Conservation (phyloP, 2,113 vertebrate species). For the Pao palembangensis region DNA sequence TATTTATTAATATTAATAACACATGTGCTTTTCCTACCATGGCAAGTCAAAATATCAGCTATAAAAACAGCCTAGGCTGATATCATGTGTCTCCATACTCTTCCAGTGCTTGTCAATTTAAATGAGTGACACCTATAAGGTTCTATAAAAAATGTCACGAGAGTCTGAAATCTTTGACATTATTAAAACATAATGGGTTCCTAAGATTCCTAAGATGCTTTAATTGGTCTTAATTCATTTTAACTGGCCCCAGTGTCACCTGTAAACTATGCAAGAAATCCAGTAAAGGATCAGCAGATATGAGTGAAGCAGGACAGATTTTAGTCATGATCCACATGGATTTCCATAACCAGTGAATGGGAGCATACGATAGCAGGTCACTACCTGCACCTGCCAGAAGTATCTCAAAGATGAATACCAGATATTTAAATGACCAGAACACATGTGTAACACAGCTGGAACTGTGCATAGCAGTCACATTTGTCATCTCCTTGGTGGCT, state of each 20-base stretch:
- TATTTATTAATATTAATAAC: neutral
- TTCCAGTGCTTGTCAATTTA: slow-evolving; percentile 1
- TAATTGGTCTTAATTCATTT: neutral
- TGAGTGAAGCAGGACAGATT: neutral
- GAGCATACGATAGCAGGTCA: neutral
- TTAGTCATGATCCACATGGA: neutral
- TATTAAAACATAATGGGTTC: neutral
- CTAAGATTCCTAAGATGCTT: neutral
- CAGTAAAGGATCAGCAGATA: neutral
- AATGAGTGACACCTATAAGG: neutral
- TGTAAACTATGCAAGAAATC: neutral
- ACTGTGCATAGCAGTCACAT: too few relatives aligned
- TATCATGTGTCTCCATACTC: slow-evolving; percentile 4
- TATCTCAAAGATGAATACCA: too few relatives aligned
- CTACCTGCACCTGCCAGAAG: too few relatives aligned
- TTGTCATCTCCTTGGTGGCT: too few relatives aligned
- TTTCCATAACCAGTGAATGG: neutral
- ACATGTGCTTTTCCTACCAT: neutral
- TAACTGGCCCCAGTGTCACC: neutral
- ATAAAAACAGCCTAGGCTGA: neutral
- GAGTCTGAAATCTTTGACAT: neutral
- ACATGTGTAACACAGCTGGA: too few relatives aligned
- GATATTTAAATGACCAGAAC: too few relatives aligned
- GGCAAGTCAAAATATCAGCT: neutral
- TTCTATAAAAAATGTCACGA: too few relatives aligned